Evolutionary conservation across 2,888 invertebrate species (phyloP), one percentile per base, ranked within the genome.

Genomic region (Gari tellinella): DNA sequence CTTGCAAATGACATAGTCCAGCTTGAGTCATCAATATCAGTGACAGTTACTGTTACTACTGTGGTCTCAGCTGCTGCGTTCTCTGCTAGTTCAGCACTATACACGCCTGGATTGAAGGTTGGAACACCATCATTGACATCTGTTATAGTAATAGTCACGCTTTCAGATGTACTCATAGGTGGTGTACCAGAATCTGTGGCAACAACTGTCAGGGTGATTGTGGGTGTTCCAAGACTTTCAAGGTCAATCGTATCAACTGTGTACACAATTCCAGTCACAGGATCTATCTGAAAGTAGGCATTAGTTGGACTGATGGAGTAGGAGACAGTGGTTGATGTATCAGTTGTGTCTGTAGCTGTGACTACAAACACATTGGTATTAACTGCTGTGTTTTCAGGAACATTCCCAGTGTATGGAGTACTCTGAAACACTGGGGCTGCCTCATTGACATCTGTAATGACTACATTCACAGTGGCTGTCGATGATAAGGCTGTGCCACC

Each of bases 111-210:
- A 91, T 97, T 97, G 92, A 98, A 98, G 69, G 96, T 94, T 2
- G 98, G 98, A 1, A 96, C 95, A 92, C 98, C 98, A 93, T 98
- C 98, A 92, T 98, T 98, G 78, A 97, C 94, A 92, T 99, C 98
- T 77, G 97, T 94, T 26, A 98, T 96, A 93, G 98, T 97, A 91
- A 98, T 96, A 93, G 97, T 98, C 58, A 98, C 96, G 0, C 97
- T 97, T 26, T 72, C 62, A 45, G 65, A 60, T 48, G 46, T 56
- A 61, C 55, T 69, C 14, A 49, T 51, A 26, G 68, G 55, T 1
- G 80, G 76, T 14, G 76, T 55, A 14, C 65, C 68, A 37, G 76
- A 67, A 53, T 86, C 86, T 7, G 72, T 64, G 0, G 84, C 85
- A 38, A 63, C 56, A 8, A 87, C 63, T 0, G 69, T 81, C 21